phyloP scores from a whole-genome alignment of 1,140 invertebrate species.

The Apis cerana region DNA sequence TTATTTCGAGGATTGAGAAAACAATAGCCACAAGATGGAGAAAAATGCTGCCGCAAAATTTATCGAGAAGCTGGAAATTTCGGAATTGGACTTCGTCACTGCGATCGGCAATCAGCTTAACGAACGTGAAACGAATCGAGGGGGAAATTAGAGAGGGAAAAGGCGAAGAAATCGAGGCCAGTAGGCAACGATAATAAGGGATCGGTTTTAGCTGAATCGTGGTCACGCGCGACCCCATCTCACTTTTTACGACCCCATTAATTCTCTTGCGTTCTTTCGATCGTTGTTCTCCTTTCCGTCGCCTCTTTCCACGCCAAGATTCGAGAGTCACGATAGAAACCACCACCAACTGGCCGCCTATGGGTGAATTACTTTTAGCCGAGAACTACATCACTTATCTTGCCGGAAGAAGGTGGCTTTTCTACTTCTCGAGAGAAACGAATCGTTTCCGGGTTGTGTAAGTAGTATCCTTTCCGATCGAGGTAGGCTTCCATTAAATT shows the following conservation, averaged over 20 bases:
- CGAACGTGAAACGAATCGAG: neutral
- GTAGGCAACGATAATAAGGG: slow-evolving; percentile 44
- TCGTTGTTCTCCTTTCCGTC: neutral
- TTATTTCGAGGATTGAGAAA: no score
- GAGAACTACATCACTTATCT: neutral
- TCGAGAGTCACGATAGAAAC: neutral
- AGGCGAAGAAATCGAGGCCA: slow-evolving; percentile 6
- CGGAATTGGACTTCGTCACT: neutral
- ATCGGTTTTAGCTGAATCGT: slow-evolving; percentile 31
- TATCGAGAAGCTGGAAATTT: no score
- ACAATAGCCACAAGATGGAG: no score
- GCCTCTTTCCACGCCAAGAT: no score
- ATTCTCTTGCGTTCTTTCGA: slow-evolving; percentile 14
- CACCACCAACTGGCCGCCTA: neutral
- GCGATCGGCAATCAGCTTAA: neutral
- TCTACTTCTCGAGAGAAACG: neutral
- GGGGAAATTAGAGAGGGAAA: neutral
- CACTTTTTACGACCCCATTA: slow-evolving; percentile 56
- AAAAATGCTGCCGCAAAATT: no score
- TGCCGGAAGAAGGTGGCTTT: neutral
- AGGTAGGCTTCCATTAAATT: neutral
- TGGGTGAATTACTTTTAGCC: no score
- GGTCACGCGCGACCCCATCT: slow-evolving; percentile 22
- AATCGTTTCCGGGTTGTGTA: neutral
- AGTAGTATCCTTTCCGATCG: no score